Percentiles rank a stretch among this genome's conserved stretches.
Evolutionary conservation across 2,797 vertebrate genomes (phyloP).

Genomic region (Hemitrygon akajei): DNA sequence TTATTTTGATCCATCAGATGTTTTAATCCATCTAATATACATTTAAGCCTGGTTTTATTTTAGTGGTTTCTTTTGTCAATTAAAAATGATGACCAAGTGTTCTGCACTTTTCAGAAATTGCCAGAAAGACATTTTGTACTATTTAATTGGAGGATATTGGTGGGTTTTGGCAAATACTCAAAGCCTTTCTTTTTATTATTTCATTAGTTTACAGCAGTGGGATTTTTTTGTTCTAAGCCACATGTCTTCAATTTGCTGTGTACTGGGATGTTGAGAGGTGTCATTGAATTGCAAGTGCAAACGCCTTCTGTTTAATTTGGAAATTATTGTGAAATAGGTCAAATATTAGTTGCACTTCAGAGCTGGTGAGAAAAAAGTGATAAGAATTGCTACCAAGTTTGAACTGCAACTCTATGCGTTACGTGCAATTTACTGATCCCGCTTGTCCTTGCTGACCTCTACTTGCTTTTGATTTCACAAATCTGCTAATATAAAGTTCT

Average conservation of each 20-base stretch:
- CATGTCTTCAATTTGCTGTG: constrained; percentile 25
- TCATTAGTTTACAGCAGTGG: constrained; percentile 25
- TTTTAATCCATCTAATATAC: background rate
- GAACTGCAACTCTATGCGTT: background rate
- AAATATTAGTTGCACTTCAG: background rate
- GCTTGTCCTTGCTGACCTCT: background rate
- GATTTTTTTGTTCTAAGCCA: background rate
- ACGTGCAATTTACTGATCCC: background rate
- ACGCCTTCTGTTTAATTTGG: constrained; percentile 13
- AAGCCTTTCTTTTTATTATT: constrained; percentile 1
- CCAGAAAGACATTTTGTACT: constrained; percentile 6
- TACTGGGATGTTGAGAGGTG: constrained; percentile 22
- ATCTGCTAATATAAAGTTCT: background rate
- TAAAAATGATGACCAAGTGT: background rate
- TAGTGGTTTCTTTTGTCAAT: constrained; percentile 6
- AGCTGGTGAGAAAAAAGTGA: background rate
- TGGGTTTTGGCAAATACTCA: background rate
- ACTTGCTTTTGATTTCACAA: background rate
- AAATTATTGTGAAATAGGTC: background rate
- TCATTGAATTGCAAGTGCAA: constrained; percentile 28
- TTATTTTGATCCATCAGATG: background rate
- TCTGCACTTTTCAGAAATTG: constrained; percentile 14
- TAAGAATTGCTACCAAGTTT: background rate
- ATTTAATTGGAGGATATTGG: constrained; percentile 8
- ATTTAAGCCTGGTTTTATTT: background rate